phyloP scores from a whole-genome alignment of 2,113 vertebrate species.

The Corythoichthys haematopterus region DNA sequence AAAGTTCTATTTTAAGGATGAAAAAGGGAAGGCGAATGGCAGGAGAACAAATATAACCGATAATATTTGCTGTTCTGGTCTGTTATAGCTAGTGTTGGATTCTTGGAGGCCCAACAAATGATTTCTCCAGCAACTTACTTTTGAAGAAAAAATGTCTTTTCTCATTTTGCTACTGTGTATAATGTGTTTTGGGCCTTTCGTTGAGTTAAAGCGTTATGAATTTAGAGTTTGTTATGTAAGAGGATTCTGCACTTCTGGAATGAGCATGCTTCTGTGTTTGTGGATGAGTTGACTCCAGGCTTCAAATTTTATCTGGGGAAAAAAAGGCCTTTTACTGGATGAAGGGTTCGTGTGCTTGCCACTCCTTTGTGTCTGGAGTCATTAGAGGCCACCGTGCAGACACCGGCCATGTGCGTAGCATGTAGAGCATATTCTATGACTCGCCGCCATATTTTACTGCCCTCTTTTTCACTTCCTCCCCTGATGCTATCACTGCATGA shows the following conservation, averaged over 20 bases:
- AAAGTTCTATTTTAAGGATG: no score
- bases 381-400: constrained; percentile 8
- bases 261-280: constrained; percentile 18
- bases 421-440: constrained; percentile 8
- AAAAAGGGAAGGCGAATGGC: no score
- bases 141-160: no score
- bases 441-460: constrained; percentile 8
- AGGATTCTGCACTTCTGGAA: constrained; percentile 10
- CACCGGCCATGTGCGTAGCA: constrained; percentile 8
- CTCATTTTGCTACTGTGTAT: no score
- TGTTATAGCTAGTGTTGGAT: no score
- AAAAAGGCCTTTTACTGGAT: constrained; percentile 18
- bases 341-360: constrained; percentile 27
- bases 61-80: not conserved
- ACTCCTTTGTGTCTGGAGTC: constrained; percentile 39
- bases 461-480: constrained; percentile 11
- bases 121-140: no score
- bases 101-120: no score
- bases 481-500: constrained; percentile 18
- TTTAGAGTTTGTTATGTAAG: constrained; percentile 39
- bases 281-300: constrained; percentile 40
- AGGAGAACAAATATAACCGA: not conserved
- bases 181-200: not conserved
- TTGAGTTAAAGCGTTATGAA: not conserved
- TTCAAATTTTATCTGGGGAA: not conserved